These are phyloP conservation scores for Sinocyclocheilus maitianheensis DNA, from an alignment of 2,113 vertebrate species.

Conservation along the genomic window DNA sequence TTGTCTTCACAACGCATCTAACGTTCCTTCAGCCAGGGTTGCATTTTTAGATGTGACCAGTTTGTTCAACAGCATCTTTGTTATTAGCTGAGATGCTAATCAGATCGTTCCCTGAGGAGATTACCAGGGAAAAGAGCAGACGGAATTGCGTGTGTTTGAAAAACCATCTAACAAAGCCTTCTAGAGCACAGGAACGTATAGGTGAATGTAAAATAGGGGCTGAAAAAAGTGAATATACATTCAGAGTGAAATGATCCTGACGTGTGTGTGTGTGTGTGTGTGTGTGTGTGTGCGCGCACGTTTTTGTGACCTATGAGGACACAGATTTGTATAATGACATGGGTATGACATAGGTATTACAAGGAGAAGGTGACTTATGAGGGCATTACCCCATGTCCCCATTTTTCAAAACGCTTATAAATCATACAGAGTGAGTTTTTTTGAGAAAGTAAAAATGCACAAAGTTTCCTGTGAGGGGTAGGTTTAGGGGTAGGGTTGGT, in stretches of 20 bases:
- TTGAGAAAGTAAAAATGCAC: too few species aligned
- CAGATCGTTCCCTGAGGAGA: constrained; percentile 43
- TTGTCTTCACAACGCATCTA: constrained; percentile 34
- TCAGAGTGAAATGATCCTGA: neutral
- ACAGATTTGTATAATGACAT: too few species aligned
- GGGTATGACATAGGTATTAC: too few species aligned
- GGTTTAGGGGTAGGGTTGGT: too few species aligned
- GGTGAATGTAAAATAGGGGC: constrained; percentile 29
- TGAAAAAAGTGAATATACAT: neutral
- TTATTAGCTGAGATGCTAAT: constrained; percentile 50
- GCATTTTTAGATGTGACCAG: constrained; percentile 38
- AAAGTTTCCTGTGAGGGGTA: too few species aligned
- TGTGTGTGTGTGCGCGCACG: neutral
- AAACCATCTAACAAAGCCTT: constrained; percentile 39
- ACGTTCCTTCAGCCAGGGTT: constrained; percentile 35
- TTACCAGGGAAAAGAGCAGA: constrained; percentile 27
- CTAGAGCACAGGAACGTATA: neutral
- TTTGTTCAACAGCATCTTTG: constrained; percentile 49
- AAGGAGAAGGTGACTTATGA: too few species aligned
- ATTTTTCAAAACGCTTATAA: too few species aligned
- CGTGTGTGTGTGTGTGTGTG: neutral
- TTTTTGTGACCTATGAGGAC: too few species aligned
- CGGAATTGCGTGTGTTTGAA: constrained; percentile 33
- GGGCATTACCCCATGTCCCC: too few species aligned
- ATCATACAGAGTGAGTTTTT: too few species aligned